A percentile compares a stretch with the other conserved stretches of the same genome.
phyloP scores from a whole-genome alignment of 2,888 invertebrate species.

The Calameuta idolon region DNA sequence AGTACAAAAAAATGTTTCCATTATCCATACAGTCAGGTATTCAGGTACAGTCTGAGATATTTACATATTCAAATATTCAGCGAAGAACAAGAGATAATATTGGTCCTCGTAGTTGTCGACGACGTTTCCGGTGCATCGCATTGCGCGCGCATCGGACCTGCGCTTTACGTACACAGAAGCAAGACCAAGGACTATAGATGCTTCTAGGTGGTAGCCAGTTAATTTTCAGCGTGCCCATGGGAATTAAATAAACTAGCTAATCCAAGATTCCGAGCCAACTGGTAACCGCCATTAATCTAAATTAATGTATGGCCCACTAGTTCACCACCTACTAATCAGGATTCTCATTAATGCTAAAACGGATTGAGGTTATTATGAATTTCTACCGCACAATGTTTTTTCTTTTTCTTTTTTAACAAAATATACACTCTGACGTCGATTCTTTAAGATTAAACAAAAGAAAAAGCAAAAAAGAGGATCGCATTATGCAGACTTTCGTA shows the following conservation, averaged over 20 bases:
- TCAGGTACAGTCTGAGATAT: not conserved
- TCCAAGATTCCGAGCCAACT: constrained; percentile 27
- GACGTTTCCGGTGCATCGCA: constrained; percentile 9
- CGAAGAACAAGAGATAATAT: constrained; percentile 3
- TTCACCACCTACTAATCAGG: constrained; percentile 34
- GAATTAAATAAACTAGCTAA: constrained; percentile 35
- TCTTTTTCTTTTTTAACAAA: not conserved
- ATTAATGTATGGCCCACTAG: constrained; percentile 46
- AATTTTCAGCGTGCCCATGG: constrained; percentile 40
- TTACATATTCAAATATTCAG: constrained; percentile 1
- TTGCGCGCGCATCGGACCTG: not conserved
- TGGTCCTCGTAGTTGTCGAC: constrained; percentile 2
- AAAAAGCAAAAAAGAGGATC: not conserved
- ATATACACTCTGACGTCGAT: not conserved
- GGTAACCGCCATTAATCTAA: constrained; percentile 50
- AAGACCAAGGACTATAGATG: not conserved
- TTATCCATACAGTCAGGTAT: not conserved
- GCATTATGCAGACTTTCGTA: not conserved
- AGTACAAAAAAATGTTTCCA: not conserved
- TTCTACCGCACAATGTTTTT: not conserved
- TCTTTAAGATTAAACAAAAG: not conserved
- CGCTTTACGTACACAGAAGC: not conserved
- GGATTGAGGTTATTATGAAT: not conserved
- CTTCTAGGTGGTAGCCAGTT: constrained; percentile 12
- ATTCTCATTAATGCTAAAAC: constrained; percentile 5